These are phyloP conservation scores for Auanema freiburgensis DNA, from an alignment of 2,888 invertebrate species.

Conservation along the genomic window DNA sequence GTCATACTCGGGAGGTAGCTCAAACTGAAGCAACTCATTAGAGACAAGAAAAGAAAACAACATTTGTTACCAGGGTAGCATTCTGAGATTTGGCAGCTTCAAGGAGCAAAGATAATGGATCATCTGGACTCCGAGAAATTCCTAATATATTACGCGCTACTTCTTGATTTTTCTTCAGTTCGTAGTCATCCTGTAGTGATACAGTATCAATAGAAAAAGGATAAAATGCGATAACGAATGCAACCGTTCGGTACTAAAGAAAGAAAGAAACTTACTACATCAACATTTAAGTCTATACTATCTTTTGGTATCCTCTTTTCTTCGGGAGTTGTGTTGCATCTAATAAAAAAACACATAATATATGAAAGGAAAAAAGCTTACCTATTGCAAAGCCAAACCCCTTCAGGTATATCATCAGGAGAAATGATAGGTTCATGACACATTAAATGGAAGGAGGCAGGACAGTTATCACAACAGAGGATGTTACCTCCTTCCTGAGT, in stretches of 20 bases:
- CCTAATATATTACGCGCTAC: slow-evolving; percentile 8
- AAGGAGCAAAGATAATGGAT: slow-evolving; percentile 14
- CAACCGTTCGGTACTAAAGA: background rate
- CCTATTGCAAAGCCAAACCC: slow-evolving; percentile 19
- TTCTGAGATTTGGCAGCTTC: slow-evolving; percentile 14
- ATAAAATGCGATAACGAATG: background rate
- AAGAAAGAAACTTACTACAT: background rate
- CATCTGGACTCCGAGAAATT: background rate
- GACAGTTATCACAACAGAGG: slow-evolving; percentile 92
- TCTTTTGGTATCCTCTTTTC: no score
- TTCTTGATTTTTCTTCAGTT: slow-evolving; percentile 9
- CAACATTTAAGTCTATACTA: no score
- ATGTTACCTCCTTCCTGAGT: slow-evolving; percentile 83
- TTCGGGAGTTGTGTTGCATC: no score
- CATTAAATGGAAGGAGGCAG: slow-evolving; percentile 89
- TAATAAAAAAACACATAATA: no score
- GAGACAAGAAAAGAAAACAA: background rate
- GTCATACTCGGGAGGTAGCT: slow-evolving; percentile 10
- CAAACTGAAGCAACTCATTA: slow-evolving; percentile 7
- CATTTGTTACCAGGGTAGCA: slow-evolving; percentile 6
- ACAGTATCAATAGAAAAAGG: background rate
- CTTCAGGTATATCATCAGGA: slow-evolving; percentile 80
- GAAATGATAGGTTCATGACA: slow-evolving; percentile 94
- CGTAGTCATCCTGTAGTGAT: slow-evolving; percentile 11
- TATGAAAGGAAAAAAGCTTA: no score